These are phyloP conservation scores for Nematostella vectensis DNA, from an alignment of 92 coral and sea anemone species.

Conservation along the genomic window DNA sequence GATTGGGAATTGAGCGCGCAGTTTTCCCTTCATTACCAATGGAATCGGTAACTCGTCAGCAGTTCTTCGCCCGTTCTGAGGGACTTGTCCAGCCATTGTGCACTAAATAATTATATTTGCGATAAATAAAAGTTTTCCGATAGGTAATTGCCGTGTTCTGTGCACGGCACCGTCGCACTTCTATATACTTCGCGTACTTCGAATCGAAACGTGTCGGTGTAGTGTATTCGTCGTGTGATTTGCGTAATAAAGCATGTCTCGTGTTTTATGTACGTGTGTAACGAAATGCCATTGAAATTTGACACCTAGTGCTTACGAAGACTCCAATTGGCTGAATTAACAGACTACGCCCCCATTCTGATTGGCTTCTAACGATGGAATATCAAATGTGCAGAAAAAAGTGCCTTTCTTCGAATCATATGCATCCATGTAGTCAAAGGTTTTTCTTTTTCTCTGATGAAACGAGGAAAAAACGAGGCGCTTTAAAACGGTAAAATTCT, in stretches of 20 bases:
- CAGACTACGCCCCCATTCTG: too few species aligned
- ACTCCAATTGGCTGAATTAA: too few species aligned
- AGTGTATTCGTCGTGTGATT: too few species aligned
- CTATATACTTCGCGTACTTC: background rate
- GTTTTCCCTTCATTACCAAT: background rate
- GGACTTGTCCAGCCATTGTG: conserved; percentile 2
- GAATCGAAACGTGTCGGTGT: conserved; percentile 1
- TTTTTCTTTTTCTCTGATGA: too few species aligned
- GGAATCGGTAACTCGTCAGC: conserved; percentile 3
- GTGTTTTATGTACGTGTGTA: background rate
- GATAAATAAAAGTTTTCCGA: background rate
- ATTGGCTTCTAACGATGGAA: too few species aligned
- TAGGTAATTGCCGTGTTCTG: background rate
- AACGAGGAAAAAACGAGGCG: too few species aligned
- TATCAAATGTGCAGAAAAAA: too few species aligned
- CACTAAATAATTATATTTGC: background rate
- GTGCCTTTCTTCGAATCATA: too few species aligned
- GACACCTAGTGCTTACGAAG: too few species aligned
- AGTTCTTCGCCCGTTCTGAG: background rate
- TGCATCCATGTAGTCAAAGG: too few species aligned
- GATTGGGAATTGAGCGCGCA: conserved; percentile 20
- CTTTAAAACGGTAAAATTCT: too few species aligned
- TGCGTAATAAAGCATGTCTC: background rate
- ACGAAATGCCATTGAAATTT: too few species aligned
- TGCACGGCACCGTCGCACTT: background rate